phyloP scores from a whole-genome alignment of 1,140 invertebrate species.

The Eulimnadia texana region DNA sequence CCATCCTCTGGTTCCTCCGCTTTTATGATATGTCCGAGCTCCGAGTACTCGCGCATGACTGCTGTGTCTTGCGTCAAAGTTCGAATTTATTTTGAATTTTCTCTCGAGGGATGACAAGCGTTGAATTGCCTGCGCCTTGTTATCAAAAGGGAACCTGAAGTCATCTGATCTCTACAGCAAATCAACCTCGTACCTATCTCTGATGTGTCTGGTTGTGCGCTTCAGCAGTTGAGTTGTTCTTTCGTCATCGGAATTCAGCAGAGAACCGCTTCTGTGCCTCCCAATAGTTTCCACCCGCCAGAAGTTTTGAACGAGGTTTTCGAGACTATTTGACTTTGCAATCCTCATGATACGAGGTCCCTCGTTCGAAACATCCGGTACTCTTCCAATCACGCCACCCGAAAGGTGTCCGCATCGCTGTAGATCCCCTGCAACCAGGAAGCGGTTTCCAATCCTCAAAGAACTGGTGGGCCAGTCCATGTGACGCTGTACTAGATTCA shows the following conservation, averaged over 20 bases:
- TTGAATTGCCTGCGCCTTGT: too few species aligned
- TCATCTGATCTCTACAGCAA: not conserved
- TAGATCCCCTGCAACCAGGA: not conserved
- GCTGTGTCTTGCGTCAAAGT: not conserved
- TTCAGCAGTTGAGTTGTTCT: not conserved
- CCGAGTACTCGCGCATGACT: slow-evolving; percentile 12
- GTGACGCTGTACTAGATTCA: not conserved
- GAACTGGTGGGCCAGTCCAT: not conserved
- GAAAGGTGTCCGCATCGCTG: not conserved
- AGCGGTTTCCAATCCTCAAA: not conserved
- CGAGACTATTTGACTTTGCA: not conserved
- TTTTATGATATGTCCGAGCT: slow-evolving; percentile 13
- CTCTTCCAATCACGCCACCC: not conserved
- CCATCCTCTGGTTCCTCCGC: slow-evolving; percentile 1
- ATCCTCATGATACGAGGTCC: not conserved
- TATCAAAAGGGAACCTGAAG: too few species aligned
- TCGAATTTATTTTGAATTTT: too few species aligned
- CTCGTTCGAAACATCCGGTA: not conserved
- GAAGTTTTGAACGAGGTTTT: not conserved
- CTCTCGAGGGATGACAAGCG: too few species aligned
- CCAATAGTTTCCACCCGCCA: not conserved
- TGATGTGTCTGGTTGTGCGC: not conserved
- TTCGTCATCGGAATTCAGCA: not conserved
- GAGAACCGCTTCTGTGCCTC: not conserved
- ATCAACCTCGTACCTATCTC: not conserved